Base-by-base conservation (phyloP, 2,113 vertebrate genomes). In the Fregata magnificens region DNA sequence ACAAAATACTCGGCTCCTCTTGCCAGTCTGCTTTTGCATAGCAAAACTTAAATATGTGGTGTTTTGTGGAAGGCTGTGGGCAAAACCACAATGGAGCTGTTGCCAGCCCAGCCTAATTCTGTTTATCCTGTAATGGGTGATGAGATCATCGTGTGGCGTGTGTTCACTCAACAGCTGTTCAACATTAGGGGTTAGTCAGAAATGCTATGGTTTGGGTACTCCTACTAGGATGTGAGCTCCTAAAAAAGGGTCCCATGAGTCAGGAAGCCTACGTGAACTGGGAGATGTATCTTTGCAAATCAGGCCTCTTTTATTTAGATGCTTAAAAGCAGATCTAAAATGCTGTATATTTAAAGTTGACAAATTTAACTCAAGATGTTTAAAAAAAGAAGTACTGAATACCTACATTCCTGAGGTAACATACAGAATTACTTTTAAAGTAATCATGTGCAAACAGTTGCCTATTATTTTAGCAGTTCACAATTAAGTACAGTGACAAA, bases 121-220 rank as follows among this genome's bases (percentile, higher is more conserved):
- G 97, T 95, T 97, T 97, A 92, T 90, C 63, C 94, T 83, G 79
- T 88, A 78, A 93, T 83, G 67, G 76, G 29, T 88, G 95, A 92
- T 97, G 97, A 97, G 96, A 95, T 97, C 95, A 97, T 95, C 59
- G 67, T 63, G 85, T 90, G 94, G 88, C 29, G 2, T 82, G 82
- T 88, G 87, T 82, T 91, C 16, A 18, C 79, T 82, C 71, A 59
- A 66, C 96, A 97, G 96, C 96, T 96, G 95, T 93, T 97, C 90
- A 90, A 20, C 94, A 97, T 97, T 88, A 94, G 79, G 50, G 47
- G 86, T 80, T 92, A 86, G 88, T 70, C 85, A 90, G 92, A 88
- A 96, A 81, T 26, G 71, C 71, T 73, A 17, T 8, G 18, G 59
- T 73, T 88, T 85, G 85, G 66, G 44, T 63, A 69, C 70, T 88